phyloP scores from a whole-genome alignment of 2,888 invertebrate genomes.

The Synergus umbraculus region DNA sequence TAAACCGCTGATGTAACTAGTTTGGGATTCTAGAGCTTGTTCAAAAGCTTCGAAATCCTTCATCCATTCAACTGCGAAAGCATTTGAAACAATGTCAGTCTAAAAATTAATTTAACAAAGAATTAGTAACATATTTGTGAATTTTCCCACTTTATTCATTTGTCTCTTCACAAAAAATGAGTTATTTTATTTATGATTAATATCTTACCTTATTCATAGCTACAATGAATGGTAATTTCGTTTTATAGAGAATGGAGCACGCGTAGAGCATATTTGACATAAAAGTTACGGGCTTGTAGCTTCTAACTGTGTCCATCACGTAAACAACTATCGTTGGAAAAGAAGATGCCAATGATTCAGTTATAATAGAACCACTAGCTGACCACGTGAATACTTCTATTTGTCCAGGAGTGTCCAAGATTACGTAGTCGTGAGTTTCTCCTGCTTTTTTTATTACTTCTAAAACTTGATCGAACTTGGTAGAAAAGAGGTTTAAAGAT shows the following conservation, averaged over 20 bases:
- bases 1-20: conserved; percentile 91
- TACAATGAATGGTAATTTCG: conserved; percentile 95
- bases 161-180: background rate
- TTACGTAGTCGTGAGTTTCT: conserved; percentile 84
- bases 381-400: conserved; percentile 99
- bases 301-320: conserved; percentile 95
- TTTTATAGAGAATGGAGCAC: conserved; percentile 96
- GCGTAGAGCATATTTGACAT: conserved; percentile 99
- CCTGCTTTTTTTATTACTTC: conserved; percentile 85
- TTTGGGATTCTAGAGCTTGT: conserved; percentile 88
- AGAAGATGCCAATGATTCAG: conserved; percentile 93
- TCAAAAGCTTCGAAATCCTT: conserved; percentile 95
- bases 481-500: conserved; percentile 96
- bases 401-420: conserved; percentile 93
- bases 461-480: conserved; percentile 95
- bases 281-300: conserved; percentile 96
- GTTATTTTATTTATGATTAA: background rate
- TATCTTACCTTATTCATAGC: conserved; percentile 94
- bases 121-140: background rate
- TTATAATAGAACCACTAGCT: conserved; percentile 97
- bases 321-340: conserved; percentile 97
- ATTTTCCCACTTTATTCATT: background rate
- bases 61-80: conserved; percentile 98
- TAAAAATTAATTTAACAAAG: conserved; percentile 72
- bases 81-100: conserved; percentile 93